phyloP scores from a whole-genome alignment of 1,140 invertebrate species.

The Oreohelix idahoensis region DNA sequence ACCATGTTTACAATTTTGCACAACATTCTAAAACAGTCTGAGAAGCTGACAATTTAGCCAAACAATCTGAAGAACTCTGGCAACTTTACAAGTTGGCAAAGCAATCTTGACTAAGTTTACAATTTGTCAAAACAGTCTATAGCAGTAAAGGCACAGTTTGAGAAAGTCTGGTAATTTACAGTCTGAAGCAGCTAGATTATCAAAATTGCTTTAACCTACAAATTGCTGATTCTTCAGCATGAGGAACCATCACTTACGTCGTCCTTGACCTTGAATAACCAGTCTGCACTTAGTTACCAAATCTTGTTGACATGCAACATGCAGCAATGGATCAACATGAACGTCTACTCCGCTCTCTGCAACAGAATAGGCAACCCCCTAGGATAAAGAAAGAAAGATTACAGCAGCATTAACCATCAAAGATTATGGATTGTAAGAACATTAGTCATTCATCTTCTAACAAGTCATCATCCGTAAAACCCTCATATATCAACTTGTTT shows the following conservation, averaged over 20 bases:
- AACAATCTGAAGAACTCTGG: too few species aligned
- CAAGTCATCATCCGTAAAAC: too few species aligned
- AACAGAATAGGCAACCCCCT: constrained; percentile 83
- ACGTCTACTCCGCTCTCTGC: constrained; percentile 76
- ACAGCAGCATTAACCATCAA: neutral
- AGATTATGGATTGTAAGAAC: too few species aligned
- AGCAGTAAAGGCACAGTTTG: too few species aligned
- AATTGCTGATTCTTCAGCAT: constrained; percentile 33
- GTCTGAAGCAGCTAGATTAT: neutral
- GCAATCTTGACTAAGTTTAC: too few species aligned
- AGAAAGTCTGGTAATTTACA: neutral
- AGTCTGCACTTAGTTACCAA: constrained; percentile 87
- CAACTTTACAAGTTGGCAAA: neutral
- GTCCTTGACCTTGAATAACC: constrained; percentile 86
- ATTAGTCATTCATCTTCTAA: too few species aligned
- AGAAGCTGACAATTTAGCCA: too few species aligned
- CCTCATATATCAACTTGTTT: too few species aligned
- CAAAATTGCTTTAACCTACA: constrained; percentile 70
- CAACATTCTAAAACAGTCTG: too few species aligned
- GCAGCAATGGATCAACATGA: constrained; percentile 77
- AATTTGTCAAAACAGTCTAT: too few species aligned
- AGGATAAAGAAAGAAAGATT: neutral
- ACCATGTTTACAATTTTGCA: too few species aligned
- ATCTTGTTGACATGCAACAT: constrained; percentile 75
- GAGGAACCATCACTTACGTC: constrained; percentile 68